Evolutionary conservation across 2,888 invertebrate species (phyloP).

Genomic region (Orchestes rusci): DNA sequence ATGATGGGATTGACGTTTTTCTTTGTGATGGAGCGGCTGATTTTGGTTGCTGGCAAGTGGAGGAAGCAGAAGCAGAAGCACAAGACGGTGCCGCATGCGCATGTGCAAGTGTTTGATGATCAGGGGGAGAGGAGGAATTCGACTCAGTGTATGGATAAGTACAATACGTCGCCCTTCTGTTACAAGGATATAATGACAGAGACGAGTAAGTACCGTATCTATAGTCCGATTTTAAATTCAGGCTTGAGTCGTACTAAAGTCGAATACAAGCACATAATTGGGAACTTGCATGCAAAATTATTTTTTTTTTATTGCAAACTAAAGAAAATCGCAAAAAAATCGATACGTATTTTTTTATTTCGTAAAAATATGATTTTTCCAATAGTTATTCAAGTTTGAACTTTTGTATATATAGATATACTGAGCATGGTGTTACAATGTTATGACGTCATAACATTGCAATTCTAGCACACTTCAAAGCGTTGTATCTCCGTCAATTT

Average conservation of each 20-base stretch:
- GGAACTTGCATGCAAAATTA: too few species aligned
- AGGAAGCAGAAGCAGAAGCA: conserved; percentile 57
- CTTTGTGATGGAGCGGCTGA: conserved; percentile 78
- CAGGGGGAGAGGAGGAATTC: conserved; percentile 30
- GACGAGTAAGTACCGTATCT: conserved; percentile 36
- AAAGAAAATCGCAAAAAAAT: too few species aligned
- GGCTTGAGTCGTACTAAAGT: conserved; percentile 19
- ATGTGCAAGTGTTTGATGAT: conserved; percentile 58
- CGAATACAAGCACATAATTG: conserved; percentile 33
- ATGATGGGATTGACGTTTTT: conserved; percentile 80
- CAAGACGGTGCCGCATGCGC: conserved; percentile 27
- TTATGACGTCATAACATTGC: too few species aligned
- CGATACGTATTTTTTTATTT: too few species aligned
- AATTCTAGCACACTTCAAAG: too few species aligned
- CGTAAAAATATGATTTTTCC: too few species aligned
- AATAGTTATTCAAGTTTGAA: too few species aligned
- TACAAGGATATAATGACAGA: conserved; percentile 67
- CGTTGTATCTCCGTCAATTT: too few species aligned
- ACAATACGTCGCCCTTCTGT: conserved; percentile 83
- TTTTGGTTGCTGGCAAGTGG: conserved; percentile 76
- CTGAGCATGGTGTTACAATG: too few species aligned
- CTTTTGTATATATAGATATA: too few species aligned
- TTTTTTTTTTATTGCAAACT: too few species aligned
- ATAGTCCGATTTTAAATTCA: too few species aligned
- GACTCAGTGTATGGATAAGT: conserved; percentile 73